Base-by-base conservation (phyloP, 2,797 vertebrate species). In the Sebastes paucispinis region DNA sequence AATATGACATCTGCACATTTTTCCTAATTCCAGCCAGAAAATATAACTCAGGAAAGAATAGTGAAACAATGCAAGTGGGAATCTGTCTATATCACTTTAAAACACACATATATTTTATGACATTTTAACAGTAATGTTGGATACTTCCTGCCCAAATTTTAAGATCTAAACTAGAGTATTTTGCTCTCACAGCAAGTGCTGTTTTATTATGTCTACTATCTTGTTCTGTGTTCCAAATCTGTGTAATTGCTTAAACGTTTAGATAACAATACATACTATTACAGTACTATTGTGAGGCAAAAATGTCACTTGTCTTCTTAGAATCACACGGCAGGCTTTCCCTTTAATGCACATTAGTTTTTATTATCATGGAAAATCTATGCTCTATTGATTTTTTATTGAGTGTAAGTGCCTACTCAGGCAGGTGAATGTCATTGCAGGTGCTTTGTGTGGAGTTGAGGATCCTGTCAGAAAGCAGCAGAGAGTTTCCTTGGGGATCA, bases 401-500 rank as follows among this genome's bases (percentile, higher is more conserved):
- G 22, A 57, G 22, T 69, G 20, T 8, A 18, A 54, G 20, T 54
- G 10, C 52, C 10, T 54, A 22, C 12, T 31, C 5, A 43, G 50
- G 31, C 60, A 80, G 59, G 39, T 70, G 36, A 64, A 69, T 64
- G 62, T 77, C 32, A n/a, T 67, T 63, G 54, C 54, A 25, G 72
- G 57, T 78, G 67, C 16, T 65, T 70, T 81, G 43, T 67, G 64
- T 82, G 39, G 64, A 85, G 75, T 59, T 43, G 36, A 65, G 80
- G 80, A 70, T 84, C 50, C 47, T 79, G 72, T 83, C 22, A 80
- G 84, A 83, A 74, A 84, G 78, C 64, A 68, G 18, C 58, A 20
- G 78, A 81, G 76, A 82, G 73, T 85, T 54, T 93, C 94, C 94
- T 91, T 74, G 67, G 93, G 94, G 94, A 92, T 86, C 80, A 75